A percentile compares a stretch with the other conserved stretches of the same genome.
Conservation (phyloP, 2,797 vertebrate genomes). For the Saxicola maurus region DNA sequence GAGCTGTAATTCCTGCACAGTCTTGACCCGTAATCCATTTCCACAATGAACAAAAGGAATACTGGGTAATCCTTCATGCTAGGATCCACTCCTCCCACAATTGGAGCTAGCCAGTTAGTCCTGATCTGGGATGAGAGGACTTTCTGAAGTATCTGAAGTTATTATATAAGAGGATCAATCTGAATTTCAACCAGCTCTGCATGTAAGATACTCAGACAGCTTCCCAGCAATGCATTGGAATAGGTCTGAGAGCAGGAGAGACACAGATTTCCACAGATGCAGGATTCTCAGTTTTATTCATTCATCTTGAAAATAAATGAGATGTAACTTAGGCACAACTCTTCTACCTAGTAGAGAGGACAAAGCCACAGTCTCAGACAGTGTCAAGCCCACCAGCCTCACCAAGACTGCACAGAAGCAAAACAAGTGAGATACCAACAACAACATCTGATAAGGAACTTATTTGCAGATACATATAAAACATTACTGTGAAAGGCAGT, state of each 20-base stretch:
- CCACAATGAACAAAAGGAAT: neutral
- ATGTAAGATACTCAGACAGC: neutral
- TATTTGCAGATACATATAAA: too few species aligned
- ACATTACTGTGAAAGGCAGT: too few species aligned
- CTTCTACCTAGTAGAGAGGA: neutral
- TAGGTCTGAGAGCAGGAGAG: neutral
- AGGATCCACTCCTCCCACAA: neutral
- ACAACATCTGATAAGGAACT: too few species aligned
- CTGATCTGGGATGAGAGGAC: neutral
- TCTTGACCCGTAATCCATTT: rapidly evolving
- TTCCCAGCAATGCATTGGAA: neutral
- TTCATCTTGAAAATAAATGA: neutral
- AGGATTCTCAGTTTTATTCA: neutral
- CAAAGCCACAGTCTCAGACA: too few species aligned
- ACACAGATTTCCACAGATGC: neutral
- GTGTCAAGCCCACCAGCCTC: too few species aligned
- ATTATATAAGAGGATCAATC: neutral
- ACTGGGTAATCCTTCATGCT: neutral
- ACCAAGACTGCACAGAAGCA: too few species aligned
- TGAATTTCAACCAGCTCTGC: neutral
- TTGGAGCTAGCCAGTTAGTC: neutral
- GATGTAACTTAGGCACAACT: neutral
- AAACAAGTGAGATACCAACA: too few species aligned
- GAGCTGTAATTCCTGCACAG: neutral
- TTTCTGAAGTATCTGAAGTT: neutral